Percentiles rank a stretch among this genome's conserved stretches.
Conservation (phyloP, 2,113 vertebrate genomes). For the Nyctereutes procyonoides region DNA sequence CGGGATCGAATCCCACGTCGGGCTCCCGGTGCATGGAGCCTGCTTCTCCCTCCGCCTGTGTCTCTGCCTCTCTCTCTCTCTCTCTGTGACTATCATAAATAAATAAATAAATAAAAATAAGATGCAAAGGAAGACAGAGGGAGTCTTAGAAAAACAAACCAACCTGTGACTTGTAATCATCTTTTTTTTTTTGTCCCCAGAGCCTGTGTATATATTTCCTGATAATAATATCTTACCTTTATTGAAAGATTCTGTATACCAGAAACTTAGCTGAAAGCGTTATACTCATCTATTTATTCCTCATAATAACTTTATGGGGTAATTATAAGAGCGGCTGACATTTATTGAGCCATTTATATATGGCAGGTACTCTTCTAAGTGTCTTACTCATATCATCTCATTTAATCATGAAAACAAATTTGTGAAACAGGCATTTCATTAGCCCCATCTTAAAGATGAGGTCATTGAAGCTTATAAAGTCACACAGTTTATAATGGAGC, state of each 20-base stretch:
- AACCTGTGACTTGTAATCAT: not conserved
- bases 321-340: constrained; percentile 26
- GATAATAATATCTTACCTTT: not conserved
- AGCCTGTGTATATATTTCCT: not conserved
- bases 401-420: constrained; percentile 3
- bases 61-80: too few species aligned
- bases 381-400: not conserved
- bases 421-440: not conserved
- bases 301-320: not conserved
- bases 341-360: not conserved
- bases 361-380: not conserved
- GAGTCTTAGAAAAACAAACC: not conserved
- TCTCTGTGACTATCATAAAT: too few species aligned
- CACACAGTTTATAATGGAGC: not conserved
- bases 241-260: not conserved
- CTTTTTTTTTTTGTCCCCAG: not conserved
- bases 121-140: not conserved
- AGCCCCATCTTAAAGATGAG: not conserved
- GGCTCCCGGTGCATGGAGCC: too few species aligned
- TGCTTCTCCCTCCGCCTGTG: too few species aligned
- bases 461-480: not conserved
- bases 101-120: too few species aligned
- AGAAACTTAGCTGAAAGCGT: not conserved
- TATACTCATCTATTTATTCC: constrained; percentile 11
- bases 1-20: too few species aligned